Percentiles rank a stretch among this genome's conserved stretches.
These are phyloP conservation scores for Brenthis ino DNA, from an alignment of 2,888 invertebrate genomes.

Conservation along the genomic window DNA sequence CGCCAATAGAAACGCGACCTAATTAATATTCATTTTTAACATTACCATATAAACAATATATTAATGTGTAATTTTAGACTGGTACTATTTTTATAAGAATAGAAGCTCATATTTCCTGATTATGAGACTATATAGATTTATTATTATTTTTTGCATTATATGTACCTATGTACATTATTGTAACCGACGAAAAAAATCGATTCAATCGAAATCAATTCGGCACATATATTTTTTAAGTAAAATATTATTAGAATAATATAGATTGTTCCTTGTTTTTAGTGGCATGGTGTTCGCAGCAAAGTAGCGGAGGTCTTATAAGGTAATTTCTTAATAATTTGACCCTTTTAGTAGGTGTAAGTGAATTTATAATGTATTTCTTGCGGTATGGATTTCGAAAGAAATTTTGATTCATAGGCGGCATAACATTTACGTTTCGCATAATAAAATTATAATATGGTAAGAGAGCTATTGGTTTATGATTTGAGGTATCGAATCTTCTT, in stretches of 20 bases:
- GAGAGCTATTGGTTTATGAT: not conserved
- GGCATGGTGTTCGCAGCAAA: not conserved
- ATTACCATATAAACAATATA: not conserved
- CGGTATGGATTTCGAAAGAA: conserved; percentile 1
- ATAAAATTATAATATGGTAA: conserved; percentile 5
- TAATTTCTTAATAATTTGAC: conserved; percentile 1
- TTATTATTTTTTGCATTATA: too few species aligned
- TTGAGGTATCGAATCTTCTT: not conserved
- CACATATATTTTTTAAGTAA: too few species aligned
- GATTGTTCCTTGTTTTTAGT: not conserved
- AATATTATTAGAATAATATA: not conserved
- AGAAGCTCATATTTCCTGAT: too few species aligned
- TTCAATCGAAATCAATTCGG: too few species aligned
- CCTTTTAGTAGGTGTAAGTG: conserved; percentile 1
- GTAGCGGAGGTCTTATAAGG: not conserved
- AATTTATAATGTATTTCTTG: conserved; percentile 1
- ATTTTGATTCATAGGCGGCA: not conserved
- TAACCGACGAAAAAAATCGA: too few species aligned
- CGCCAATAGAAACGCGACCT: conserved; percentile 27
- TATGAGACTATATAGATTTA: too few species aligned
- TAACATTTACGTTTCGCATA: conserved; percentile 1
- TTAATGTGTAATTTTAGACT: conserved; percentile 2
- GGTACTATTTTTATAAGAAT: too few species aligned
- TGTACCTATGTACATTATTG: too few species aligned
- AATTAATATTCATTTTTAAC: conserved; percentile 11